Percentiles rank a stretch among this genome's conserved stretches.
Evolutionary conservation across 2,797 vertebrate genomes (phyloP).

Genomic region (Dendrocincla tyrannina): DNA sequence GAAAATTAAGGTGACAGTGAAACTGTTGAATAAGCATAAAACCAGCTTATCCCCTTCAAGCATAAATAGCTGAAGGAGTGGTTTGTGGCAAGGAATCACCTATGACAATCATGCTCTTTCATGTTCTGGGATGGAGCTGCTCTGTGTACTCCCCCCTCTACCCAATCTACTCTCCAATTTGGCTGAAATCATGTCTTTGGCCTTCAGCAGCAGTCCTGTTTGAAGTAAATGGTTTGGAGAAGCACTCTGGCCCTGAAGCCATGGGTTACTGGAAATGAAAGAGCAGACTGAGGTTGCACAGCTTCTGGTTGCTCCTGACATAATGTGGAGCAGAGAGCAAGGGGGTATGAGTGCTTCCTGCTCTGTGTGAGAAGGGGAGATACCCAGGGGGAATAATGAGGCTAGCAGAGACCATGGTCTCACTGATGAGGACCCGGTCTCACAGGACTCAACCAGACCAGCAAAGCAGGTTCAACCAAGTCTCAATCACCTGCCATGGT

Average conservation of each 20-base stretch:
- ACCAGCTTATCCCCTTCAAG: background rate
- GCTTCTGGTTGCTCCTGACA: background rate
- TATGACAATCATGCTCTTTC: background rate
- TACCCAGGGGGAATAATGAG: fast-evolving
- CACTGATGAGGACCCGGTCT: background rate
- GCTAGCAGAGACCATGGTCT: background rate
- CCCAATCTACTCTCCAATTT: background rate
- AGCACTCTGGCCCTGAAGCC: background rate
- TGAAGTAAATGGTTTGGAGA: background rate
- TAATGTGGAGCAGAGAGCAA: background rate
- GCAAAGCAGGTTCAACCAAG: background rate
- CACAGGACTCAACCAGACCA: background rate
- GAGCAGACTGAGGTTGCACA: background rate
- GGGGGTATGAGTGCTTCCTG: background rate
- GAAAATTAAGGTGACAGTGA: background rate
- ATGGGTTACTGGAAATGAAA: background rate
- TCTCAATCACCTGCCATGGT: background rate
- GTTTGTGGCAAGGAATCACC: background rate
- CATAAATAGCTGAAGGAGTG: background rate
- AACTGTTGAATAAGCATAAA: background rate
- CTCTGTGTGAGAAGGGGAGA: background rate
- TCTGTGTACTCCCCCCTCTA: background rate
- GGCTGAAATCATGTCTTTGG: background rate
- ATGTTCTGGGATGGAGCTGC: background rate
- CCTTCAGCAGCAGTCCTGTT: background rate